Evolutionary conservation across 2,797 vertebrate genomes (phyloP), one percentile per base, ranked within the genome.

Genomic region (Cyprinella venusta): DNA sequence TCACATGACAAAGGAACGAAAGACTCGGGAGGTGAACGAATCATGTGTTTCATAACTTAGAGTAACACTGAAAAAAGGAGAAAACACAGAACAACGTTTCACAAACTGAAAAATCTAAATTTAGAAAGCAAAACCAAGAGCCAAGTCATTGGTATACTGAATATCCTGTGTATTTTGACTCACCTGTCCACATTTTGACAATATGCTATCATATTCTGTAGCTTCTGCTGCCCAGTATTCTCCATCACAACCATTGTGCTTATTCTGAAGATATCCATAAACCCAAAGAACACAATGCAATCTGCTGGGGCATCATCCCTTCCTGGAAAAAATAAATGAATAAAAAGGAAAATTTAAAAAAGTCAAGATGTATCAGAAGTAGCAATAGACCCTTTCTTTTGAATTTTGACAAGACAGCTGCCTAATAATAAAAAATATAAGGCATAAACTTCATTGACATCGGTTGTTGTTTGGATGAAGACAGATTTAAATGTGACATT

Each of bases 241-340:
- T 99, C 98, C 98, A 99, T 99, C 82, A 99, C 97, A 64, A 99
- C 98, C 98, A 99, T 98, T 42, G 96, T 94, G 89, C 97, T 98
- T 89, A 97, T 93, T 90, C 97, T 92, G 91, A 99, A 99, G 91
- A 99, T 96, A 82, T 99, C 98, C 21, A 95, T 90, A 85, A 98
- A 99, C 26, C 97, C 96, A 0, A 94, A 99, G 90, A 96, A 99
- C 74, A 98, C 91, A 77, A 99, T 94, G 84, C 98, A 99, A 86
- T 99, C 97, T 6, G 98, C 97, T 59, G 94, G 95, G 52, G 64
- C 69, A 90, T 98, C 97, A 74, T 99, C 97, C 86, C 98, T 94
- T 76, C 96, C 96, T 97, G 88, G 40, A 89, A 80, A 75, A 83
- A 82, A 59, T 78, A 63, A 33, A 38, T 15, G 12, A 61, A 61